These are phyloP conservation scores for Ceratina australensis DNA, from an alignment of 1,140 invertebrate species.

Conservation along the genomic window DNA sequence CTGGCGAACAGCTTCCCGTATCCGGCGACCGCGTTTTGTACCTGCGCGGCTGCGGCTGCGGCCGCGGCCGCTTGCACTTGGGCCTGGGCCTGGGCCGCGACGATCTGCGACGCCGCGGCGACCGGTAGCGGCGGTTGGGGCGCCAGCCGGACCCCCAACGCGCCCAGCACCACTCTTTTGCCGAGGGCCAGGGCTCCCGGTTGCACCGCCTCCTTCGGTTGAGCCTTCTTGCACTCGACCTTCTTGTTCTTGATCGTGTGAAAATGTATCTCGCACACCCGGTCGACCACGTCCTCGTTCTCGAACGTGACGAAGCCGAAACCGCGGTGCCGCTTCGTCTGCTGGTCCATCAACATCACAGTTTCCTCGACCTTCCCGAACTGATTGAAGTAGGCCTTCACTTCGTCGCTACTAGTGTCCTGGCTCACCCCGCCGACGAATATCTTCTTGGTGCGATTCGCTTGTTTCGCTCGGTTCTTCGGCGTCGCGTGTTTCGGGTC, in stretches of 20 bases:
- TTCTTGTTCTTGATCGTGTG: constrained; percentile 97
- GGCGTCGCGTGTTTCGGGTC: constrained; percentile 96
- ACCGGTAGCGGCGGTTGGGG: constrained; percentile 81
- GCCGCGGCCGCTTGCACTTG: constrained; percentile 81
- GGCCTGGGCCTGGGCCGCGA: constrained; percentile 80
- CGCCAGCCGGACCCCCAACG: constrained; percentile 83
- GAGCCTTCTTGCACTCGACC: constrained; percentile 95
- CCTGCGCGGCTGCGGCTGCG: constrained; percentile 82
- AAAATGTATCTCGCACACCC: constrained; percentile 95
- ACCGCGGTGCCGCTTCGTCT: constrained; percentile 93
- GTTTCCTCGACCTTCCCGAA: constrained; percentile 95
- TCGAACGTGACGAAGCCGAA: constrained; percentile 97
- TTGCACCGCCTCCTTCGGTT: constrained; percentile 94
- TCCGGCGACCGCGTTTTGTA: constrained; percentile 82
- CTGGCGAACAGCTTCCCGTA: constrained; percentile 86
- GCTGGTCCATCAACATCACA: constrained; percentile 96
- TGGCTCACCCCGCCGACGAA: constrained; percentile 95
- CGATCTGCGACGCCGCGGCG: constrained; percentile 78
- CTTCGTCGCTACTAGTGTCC: constrained; percentile 94
- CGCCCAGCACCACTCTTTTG: constrained; percentile 86
- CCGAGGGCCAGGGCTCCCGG: constrained; percentile 85
- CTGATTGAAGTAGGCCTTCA: constrained; percentile 94
- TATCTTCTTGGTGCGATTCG: constrained; percentile 94
- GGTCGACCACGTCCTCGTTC: constrained; percentile 93
- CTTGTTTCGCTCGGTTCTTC: constrained; percentile 91